phyloP scores from a whole-genome alignment of 2,797 vertebrate species.

The Cuculus canorus region DNA sequence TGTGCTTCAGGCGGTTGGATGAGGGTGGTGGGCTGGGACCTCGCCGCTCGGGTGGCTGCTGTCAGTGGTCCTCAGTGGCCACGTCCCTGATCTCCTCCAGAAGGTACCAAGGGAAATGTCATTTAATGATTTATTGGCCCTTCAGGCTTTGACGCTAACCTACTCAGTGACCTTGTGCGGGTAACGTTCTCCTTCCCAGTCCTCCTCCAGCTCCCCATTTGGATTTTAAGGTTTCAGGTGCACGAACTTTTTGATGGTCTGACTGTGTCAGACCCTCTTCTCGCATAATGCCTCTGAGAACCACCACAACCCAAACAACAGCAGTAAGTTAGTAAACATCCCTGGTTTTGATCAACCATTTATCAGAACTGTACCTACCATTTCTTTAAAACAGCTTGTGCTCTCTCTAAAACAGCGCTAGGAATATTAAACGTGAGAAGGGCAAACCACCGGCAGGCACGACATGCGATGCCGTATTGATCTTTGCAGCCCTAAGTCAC shows the following conservation, averaged over 20 bases:
- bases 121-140: fast-evolving
- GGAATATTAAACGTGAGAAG: neutral
- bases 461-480: fast-evolving
- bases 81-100: neutral
- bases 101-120: neutral
- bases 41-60: fast-evolving
- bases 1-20: neutral
- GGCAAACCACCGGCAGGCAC: neutral
- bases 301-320: neutral
- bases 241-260: neutral
- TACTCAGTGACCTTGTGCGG: neutral
- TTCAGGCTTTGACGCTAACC: neutral
- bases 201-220: neutral
- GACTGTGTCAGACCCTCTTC: neutral
- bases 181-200: neutral
- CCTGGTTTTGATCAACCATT: neutral
- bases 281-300: neutral
- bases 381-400: neutral
- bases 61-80: too few relatives aligned
- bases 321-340: neutral
- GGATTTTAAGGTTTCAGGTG: neutral
- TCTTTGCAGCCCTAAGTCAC: neutral
- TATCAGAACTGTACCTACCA: neutral
- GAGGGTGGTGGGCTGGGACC: neutral
- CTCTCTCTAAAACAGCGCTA: neutral